Evolutionary conservation across 1,140 invertebrate species (phyloP).

Genomic region (Drosophila repletoides): DNA sequence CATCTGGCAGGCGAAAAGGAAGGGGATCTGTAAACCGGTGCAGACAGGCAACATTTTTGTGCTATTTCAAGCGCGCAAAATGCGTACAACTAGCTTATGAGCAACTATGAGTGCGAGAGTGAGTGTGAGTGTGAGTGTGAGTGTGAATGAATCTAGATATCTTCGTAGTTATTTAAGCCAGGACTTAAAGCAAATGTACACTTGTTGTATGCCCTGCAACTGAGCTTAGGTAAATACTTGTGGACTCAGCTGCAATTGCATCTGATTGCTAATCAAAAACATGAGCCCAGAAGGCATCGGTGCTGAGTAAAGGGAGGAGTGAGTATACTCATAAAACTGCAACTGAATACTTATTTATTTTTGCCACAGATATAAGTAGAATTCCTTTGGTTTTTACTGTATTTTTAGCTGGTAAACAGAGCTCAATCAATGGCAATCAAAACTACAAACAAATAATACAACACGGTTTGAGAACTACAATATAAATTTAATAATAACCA

Average conservation of each 20-base stretch:
- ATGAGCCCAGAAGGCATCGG: slow-evolving; percentile 8
- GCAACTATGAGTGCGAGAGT: slow-evolving; percentile 4
- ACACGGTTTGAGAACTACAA: no score
- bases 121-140: not conserved
- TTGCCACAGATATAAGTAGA: not conserved
- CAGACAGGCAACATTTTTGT: slow-evolving; percentile 48
- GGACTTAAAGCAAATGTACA: no score
- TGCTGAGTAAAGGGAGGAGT: slow-evolving; percentile 3
- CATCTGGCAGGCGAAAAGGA: slow-evolving; percentile 6
- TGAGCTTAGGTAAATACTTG: slow-evolving; percentile 42
- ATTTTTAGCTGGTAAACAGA: not conserved
- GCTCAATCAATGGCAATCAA: not conserved
- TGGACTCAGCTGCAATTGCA: slow-evolving; percentile 13
- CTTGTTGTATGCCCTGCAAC: slow-evolving; percentile 19
- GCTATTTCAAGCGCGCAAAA: slow-evolving; percentile 49
- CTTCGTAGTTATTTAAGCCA: no score
- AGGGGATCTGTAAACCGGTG: not conserved
- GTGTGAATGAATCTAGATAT: no score
- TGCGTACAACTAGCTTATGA: slow-evolving; percentile 11
- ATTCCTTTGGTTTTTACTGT: no score
- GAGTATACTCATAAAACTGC: not conserved
- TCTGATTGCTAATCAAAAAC: slow-evolving; percentile 32
- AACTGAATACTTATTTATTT: slow-evolving; percentile 11
- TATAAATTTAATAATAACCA: no score
- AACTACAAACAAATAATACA: not conserved